Percentiles rank a stretch among this genome's conserved stretches.
Evolutionary conservation across 1,140 invertebrate genomes (phyloP).

Genomic region (Nasonia giraulti): DNA sequence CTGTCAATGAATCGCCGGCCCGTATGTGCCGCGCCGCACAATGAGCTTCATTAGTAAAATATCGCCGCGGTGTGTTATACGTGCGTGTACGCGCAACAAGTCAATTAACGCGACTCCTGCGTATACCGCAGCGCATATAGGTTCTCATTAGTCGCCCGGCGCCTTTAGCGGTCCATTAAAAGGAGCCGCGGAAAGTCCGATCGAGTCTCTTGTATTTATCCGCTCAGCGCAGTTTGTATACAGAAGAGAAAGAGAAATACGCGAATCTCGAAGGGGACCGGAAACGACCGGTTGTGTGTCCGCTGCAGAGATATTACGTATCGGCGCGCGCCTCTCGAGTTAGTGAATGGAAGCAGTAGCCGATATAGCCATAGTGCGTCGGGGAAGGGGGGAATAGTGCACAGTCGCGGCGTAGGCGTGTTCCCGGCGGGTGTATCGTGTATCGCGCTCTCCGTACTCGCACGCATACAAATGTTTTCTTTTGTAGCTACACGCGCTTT

Average conservation of each 20-base stretch:
- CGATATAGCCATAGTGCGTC: not conserved
- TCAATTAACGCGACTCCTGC: slow-evolving; percentile 17
- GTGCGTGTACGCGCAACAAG: not conserved
- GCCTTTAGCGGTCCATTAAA: slow-evolving; percentile 44
- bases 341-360: slow-evolving; percentile 35
- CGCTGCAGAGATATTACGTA: slow-evolving; percentile 36
- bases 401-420: slow-evolving; percentile 15
- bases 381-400: not conserved
- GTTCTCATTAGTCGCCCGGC: slow-evolving; percentile 45
- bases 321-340: slow-evolving; percentile 11
- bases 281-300: slow-evolving; percentile 34
- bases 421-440: not conserved
- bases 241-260: not conserved
- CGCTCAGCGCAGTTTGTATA: too few species aligned
- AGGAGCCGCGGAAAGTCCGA: slow-evolving; percentile 3
- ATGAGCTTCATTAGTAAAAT: slow-evolving; percentile 40
- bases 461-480: slow-evolving; percentile 38
- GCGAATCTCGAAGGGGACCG: not conserved
- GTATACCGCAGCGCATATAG: not conserved
- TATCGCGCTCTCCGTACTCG: slow-evolving; percentile 8
- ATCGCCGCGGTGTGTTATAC: slow-evolving; percentile 11
- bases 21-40: not conserved
- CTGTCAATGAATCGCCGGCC: slow-evolving; percentile 11
- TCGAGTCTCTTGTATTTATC: too few species aligned
- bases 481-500: not conserved